Evolutionary conservation across 2,888 invertebrate species (phyloP).

Genomic region (Leucozona laternaria): DNA sequence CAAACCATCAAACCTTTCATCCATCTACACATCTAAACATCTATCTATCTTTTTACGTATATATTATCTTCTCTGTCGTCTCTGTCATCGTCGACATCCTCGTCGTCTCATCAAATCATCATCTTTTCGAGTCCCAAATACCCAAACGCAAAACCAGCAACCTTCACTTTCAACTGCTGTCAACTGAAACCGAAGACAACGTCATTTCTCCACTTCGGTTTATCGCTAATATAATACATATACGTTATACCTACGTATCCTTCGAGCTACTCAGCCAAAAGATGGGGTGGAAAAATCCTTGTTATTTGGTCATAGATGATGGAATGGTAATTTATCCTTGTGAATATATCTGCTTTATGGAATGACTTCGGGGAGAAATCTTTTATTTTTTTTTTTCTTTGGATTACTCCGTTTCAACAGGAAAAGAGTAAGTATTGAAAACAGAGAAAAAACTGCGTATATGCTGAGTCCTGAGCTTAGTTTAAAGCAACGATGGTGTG

Average conservation of each 20-base stretch:
- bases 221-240: constrained; percentile 45
- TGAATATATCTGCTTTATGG: constrained; percentile 36
- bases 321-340: constrained; percentile 59
- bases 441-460: background rate
- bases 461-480: background rate
- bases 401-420: background rate
- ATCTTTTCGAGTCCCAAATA: constrained; percentile 27
- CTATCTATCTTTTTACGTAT: constrained; percentile 41
- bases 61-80: constrained; percentile 16
- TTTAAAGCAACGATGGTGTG: background rate
- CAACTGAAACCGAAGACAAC: constrained; percentile 65
- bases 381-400: constrained; percentile 37
- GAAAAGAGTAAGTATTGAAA: constrained; percentile 16
- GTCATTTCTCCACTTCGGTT: constrained; percentile 60
- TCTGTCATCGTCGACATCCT: background rate
- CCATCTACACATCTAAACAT: constrained; percentile 29
- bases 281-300: constrained; percentile 45
- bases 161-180: constrained; percentile 73
- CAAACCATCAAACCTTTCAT: constrained; percentile 8
- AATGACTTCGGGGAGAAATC: constrained; percentile 51
- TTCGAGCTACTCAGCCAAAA: constrained; percentile 38
- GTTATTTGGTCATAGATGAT: constrained; percentile 58
- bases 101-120: constrained; percentile 25
- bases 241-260: background rate
- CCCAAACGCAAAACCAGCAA: constrained; percentile 41